Evolutionary conservation across 2,113 vertebrate species (phyloP).

Genomic region (Corvus hawaiiensis): DNA sequence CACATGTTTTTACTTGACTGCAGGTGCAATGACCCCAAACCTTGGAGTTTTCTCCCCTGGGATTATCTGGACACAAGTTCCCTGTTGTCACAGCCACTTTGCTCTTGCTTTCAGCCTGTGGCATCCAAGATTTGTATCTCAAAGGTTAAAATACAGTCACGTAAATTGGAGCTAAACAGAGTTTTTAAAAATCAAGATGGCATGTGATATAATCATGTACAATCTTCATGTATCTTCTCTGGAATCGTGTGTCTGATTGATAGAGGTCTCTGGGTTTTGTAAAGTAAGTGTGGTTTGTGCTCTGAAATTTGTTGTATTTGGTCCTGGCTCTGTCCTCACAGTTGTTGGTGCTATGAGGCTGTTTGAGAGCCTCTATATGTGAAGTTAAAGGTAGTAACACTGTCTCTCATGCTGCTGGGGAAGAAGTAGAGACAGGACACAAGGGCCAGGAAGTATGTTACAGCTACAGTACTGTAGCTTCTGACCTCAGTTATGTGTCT

Average conservation of each 20-base stretch:
- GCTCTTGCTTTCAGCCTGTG: not conserved
- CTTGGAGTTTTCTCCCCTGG: not conserved
- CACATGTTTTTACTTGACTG: not conserved
- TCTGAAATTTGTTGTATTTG: not conserved
- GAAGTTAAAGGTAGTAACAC: not conserved
- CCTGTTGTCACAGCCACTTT: not conserved
- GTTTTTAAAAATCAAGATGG: not conserved
- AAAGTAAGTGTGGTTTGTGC: not conserved
- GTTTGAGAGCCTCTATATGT: not conserved
- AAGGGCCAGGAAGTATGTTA: not conserved
- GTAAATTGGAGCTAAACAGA: not conserved
- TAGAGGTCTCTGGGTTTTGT: not conserved
- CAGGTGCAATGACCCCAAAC: not conserved
- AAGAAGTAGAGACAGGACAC: not conserved
- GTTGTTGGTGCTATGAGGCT: not conserved
- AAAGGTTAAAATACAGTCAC: not conserved
- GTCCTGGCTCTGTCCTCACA: not conserved
- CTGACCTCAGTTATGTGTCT: not conserved
- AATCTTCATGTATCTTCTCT: not conserved
- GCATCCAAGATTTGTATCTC: not conserved
- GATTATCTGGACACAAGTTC: not conserved
- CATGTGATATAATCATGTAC: no score
- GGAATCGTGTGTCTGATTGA: no score
- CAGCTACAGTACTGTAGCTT: not conserved
- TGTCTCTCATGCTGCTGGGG: accelerated